Evolutionary conservation across 2,797 vertebrate genomes (phyloP).

Genomic region (Erethizon dorsatum): DNA sequence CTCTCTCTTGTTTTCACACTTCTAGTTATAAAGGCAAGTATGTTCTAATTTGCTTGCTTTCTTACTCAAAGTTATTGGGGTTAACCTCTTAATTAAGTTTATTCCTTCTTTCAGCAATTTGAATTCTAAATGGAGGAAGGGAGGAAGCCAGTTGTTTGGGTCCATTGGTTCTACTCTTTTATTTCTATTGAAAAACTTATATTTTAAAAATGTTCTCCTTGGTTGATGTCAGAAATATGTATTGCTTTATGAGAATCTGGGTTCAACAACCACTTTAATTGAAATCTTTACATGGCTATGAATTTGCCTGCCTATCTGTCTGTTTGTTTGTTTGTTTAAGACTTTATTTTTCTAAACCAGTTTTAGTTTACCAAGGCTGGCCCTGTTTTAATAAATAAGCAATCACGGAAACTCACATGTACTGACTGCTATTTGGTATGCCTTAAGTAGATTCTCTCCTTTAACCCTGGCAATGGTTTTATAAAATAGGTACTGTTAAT

Average conservation of each 20-base stretch:
- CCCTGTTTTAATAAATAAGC: constrained; percentile 28
- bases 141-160: neutral
- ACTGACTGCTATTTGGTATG: neutral
- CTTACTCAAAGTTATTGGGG: neutral
- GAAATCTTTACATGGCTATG: neutral
- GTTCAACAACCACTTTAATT: neutral
- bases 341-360: neutral
- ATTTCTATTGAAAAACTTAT: neutral
- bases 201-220: constrained; percentile 8
- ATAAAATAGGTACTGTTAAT: neutral
- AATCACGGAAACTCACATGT: neutral
- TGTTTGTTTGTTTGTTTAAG: neutral
- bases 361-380: neutral
- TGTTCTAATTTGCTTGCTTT: neutral
- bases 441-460: neutral
- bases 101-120: neutral
- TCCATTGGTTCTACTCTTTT: neutral
- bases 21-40: neutral
- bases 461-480: neutral
- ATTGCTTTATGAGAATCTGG: neutral
- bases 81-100: neutral
- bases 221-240: neutral
- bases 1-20: neutral
- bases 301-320: neutral
- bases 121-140: neutral